A percentile compares a stretch with the other conserved stretches of the same genome.
Evolutionary conservation across 92 coral and sea anemone genomes (phyloP).

Genomic region (Muricea muricata): DNA sequence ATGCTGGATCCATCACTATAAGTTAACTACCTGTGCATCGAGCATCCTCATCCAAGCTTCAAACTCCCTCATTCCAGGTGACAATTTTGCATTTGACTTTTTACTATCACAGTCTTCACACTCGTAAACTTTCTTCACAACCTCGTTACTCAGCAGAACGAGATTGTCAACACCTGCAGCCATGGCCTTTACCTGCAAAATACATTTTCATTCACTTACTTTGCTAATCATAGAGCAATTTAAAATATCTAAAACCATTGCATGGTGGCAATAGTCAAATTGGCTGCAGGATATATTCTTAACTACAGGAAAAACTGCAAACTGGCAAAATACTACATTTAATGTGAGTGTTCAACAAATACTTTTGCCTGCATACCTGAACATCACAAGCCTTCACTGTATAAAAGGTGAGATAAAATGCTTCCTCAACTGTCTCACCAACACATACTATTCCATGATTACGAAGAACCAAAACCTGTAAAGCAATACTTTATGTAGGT

Average conservation of each 20-base stretch:
- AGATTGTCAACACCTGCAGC: slow-evolving; percentile 90
- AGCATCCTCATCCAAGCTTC: slow-evolving; percentile 88
- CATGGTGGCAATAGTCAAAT: no score
- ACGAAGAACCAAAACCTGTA: slow-evolving; percentile 78
- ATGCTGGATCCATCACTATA: not conserved
- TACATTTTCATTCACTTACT: no score
- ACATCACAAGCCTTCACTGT: slow-evolving; percentile 68
- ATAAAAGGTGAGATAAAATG: slow-evolving; percentile 54
- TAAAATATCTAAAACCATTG: no score
- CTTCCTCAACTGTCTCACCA: slow-evolving; percentile 86
- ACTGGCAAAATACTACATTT: not conserved
- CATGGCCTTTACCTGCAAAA: slow-evolving; percentile 75
- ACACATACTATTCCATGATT: slow-evolving; percentile 82
- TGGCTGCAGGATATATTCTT: no score
- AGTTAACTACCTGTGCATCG: slow-evolving; percentile 67
- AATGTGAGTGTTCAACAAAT: not conserved
- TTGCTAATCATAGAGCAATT: no score
- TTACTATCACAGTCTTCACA: not conserved
- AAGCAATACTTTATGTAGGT: not conserved
- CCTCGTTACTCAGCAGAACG: slow-evolving; percentile 33
- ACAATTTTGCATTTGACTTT: not conserved
- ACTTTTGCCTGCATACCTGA: slow-evolving; percentile 60
- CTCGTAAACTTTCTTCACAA: slow-evolving; percentile 2
- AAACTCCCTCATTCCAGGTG: slow-evolving; percentile 49
- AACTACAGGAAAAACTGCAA: not conserved